Evolutionary conservation across 2,888 invertebrate species (phyloP), one percentile per base, ranked within the genome.

Genomic region (Scelioninae gen. 1): DNA sequence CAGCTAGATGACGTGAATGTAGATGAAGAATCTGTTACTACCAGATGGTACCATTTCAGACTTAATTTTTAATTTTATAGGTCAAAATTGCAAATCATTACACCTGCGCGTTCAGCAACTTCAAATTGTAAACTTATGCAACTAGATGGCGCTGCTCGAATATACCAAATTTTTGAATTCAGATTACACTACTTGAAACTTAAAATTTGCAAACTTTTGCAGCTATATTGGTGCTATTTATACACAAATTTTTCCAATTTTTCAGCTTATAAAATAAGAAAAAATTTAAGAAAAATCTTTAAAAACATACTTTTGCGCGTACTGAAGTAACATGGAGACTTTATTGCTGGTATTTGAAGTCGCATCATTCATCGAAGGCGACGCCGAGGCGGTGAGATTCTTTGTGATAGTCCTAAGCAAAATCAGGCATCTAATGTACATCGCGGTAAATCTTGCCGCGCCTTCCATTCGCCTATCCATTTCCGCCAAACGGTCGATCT

Each of bases 391-490:
- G 23, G 91, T 91, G 66, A 93, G 89, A 75, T 92, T 92, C 78
- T 91, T 92, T 13, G 92, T 87, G 16, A 93, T 90, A 15, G 93
- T 93, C 16, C 93, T 93, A 43, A 94, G 92, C 9, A 94, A 89
- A n/a, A 94, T 88, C 78, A 94, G 91, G 63, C 93, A 93, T 62
- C 96, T 95, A 82, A 97, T 95, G 89, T 96, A 97, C 81, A 96
- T 93, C 11, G 96, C 95, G 58, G 96, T 95, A 91, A 97, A 97
- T 90, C 96, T 95, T 8, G 97, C 96, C 4, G 96, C 95, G 15
- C 97, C 96, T 16, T 95, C 94, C 91, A 96, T 95, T 15, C 94
- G 94, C 9, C 95, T 94, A 93, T 97, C 97, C 93, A 97, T 96
- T 92, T 96, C 96, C 8, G 96, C 95, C 55, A 97, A 91, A 78